Evolutionary conservation across 2,113 vertebrate genomes (phyloP), one percentile per base, ranked within the genome.

Genomic region (Origma solitaria): DNA sequence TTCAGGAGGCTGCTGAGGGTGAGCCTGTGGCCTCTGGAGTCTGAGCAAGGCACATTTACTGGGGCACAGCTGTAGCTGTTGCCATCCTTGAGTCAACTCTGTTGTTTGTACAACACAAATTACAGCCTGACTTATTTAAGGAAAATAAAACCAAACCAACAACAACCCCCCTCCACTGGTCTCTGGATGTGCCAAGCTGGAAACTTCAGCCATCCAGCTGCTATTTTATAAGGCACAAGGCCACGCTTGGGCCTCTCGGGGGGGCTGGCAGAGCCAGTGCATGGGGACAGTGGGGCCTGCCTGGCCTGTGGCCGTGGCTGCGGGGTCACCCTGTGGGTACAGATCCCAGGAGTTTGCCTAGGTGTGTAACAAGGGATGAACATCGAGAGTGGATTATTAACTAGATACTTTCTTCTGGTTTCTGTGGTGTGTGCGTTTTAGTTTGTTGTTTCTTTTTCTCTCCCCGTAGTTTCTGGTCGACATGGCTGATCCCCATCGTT

Each of bases 401-500:
- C 66, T 31, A 13, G 38, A 10, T 40, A 17, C 53, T 91, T 85
- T 60, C 42, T 80, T 72, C 53, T 89, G 68, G 10, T 71, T 64
- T 82, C 24, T 31, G 30, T 71, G 58, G 47, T 86, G 86, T 66
- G 82, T 68, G 9, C 24, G 16, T 25, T 83, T 83, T 70, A 50
- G 45, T 83, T 78, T 93, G 73, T 62, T 87, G 54, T 83, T 82
- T 91, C 60, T 72, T 56, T 60, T 83, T 79, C 90, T 84, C 65
- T 87, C 31, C 69, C 78, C 12, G 1, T 76, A 99, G 98, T 92
- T 98, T 98, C 75, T 99, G 99, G 99, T 97, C 97, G 1, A 98
- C 97, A 1, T 99, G 99, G 99, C 90, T 99, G 77, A 98, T 99
- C 92, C 99, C 99, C 68, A 96, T 98, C 31, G 6, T 99, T 1